A percentile compares a stretch with the other conserved stretches of the same genome.
phyloP scores from a whole-genome alignment of 2,797 vertebrate genomes.

The Scomberomorus guttatus region DNA sequence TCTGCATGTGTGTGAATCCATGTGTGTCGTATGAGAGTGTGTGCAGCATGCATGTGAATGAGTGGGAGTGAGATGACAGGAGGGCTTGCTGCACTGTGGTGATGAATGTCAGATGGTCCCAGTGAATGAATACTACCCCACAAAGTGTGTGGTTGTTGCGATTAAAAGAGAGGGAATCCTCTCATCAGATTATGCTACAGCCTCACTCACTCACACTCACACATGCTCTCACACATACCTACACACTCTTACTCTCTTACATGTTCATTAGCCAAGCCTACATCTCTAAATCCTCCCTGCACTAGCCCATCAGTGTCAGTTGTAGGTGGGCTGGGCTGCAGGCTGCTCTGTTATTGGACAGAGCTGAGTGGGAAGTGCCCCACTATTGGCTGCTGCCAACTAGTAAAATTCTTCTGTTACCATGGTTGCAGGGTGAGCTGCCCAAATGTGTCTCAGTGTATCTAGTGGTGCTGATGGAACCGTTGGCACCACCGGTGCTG shows the following conservation, averaged over 20 bases:
- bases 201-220: slow-evolving; percentile 50
- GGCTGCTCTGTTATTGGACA: slow-evolving; percentile 84
- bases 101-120: slow-evolving; percentile 61
- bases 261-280: slow-evolving; percentile 74
- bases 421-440: slow-evolving; percentile 91
- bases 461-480: slow-evolving; percentile 82
- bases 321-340: slow-evolving; percentile 86
- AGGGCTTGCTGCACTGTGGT: slow-evolving; percentile 51
- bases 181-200: slow-evolving; percentile 71
- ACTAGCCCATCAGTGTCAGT: slow-evolving; percentile 78
- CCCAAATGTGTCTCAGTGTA: slow-evolving; percentile 86
- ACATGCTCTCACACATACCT: slow-evolving; percentile 41
- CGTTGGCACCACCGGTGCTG: slow-evolving; percentile 73
- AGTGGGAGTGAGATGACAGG: slow-evolving; percentile 48
- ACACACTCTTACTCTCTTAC: slow-evolving; percentile 54
- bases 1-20: not conserved
- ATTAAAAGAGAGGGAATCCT: slow-evolving; percentile 75
- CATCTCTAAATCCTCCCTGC: slow-evolving; percentile 70
- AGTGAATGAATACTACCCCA: slow-evolving; percentile 59
- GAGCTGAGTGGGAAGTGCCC: slow-evolving; percentile 83
- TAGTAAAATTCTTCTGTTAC: slow-evolving; percentile 90
- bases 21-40: not conserved
- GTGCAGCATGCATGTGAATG: slow-evolving; percentile 14
- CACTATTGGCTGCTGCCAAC: slow-evolving; percentile 87
- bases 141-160: slow-evolving; percentile 44